Evolutionary conservation across 2,113 vertebrate species (phyloP).

Genomic region (Natator depressus): DNA sequence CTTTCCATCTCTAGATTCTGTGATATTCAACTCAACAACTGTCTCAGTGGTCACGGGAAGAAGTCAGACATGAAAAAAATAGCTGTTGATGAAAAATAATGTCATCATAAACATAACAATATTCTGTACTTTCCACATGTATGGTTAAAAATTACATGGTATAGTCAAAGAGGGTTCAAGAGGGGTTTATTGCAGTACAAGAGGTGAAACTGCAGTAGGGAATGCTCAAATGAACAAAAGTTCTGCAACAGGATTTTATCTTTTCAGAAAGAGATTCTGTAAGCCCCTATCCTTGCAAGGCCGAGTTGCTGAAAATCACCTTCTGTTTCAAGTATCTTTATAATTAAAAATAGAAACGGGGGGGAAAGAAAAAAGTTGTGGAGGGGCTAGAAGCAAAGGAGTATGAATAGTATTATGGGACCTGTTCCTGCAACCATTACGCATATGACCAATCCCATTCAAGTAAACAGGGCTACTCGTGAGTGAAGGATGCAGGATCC

Average conservation of each 20-base stretch:
- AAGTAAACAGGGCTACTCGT: background rate
- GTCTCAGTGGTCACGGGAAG: background rate
- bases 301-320: background rate
- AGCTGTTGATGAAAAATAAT: background rate
- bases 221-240: background rate
- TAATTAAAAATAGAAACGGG: background rate
- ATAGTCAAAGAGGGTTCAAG: background rate
- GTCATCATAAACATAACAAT: background rate
- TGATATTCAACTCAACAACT: background rate
- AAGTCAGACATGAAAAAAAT: background rate
- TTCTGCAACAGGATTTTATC: background rate
- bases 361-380: constrained; percentile 14
- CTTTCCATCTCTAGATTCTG: background rate
- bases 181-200: background rate
- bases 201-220: background rate
- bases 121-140: background rate
- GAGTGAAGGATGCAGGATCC: background rate
- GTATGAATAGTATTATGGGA: background rate
- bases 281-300: constrained; percentile 1
- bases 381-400: background rate
- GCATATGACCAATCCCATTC: background rate
- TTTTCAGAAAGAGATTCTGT: background rate
- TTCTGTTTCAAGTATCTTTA: background rate
- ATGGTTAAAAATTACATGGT: accelerated
- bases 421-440: background rate